Evolutionary conservation across 2,888 invertebrate genomes (phyloP).

Genomic region (Stratiomys singularior): DNA sequence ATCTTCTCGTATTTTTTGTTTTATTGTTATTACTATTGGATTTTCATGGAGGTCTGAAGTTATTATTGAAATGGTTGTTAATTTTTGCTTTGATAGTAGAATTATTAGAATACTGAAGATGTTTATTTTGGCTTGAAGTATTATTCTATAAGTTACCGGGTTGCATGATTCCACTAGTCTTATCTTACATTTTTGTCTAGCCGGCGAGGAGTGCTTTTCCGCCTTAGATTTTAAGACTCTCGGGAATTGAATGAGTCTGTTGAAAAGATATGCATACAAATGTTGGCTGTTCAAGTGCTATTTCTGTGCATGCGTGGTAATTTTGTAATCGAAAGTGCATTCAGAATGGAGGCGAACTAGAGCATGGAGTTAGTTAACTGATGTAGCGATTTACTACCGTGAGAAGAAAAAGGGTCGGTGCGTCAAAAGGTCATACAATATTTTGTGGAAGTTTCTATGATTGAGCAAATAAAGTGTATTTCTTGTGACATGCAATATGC

Average conservation of each 20-base stretch:
- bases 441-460: no score
- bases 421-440: no score
- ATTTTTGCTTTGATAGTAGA: neutral
- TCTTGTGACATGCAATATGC: no score
- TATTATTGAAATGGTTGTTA: neutral
- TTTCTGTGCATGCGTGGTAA: neutral
- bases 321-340: neutral
- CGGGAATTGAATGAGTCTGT: no score
- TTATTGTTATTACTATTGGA: neutral
- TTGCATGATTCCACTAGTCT: neutral
- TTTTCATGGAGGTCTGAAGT: conserved; percentile 16
- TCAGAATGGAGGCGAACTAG: conserved; percentile 6
- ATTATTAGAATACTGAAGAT: neutral
- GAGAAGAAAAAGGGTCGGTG: no score
- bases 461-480: no score
- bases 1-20: neutral
- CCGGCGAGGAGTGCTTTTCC: neutral
- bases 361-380: neutral
- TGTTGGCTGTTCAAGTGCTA: no score
- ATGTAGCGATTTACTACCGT: no score
- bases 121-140: neutral
- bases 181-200: neutral
- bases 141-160: neutral
- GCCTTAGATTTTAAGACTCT: no score
- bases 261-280: no score